Evolutionary conservation across 2,113 vertebrate species (phyloP).

Genomic region (Canis aureus): DNA sequence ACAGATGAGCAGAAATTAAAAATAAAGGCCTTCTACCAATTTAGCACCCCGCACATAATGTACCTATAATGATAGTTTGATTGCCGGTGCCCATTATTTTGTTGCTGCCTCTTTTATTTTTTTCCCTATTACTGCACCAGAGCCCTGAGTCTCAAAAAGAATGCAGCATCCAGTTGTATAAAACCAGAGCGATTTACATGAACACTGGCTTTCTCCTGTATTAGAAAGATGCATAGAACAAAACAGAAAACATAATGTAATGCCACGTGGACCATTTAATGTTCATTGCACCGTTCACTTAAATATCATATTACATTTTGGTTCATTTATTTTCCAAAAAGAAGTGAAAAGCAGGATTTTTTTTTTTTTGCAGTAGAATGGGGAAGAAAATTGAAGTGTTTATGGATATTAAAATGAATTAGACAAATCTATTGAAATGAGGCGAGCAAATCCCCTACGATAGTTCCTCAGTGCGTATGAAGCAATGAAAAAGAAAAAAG

Average conservation of each 20-base stretch:
- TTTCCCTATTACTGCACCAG: slow-evolving; percentile 81
- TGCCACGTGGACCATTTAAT: not conserved
- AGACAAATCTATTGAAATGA: slow-evolving; percentile 47
- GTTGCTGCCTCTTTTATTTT: slow-evolving; percentile 83
- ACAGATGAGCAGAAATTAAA: slow-evolving; percentile 89
- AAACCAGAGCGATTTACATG: slow-evolving; percentile 80
- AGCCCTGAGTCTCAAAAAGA: slow-evolving; percentile 76
- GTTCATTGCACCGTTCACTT: slow-evolving; percentile 54
- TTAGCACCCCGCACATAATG: slow-evolving; percentile 88
- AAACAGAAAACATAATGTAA: slow-evolving; percentile 51
- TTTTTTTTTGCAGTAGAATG: slow-evolving; percentile 8
- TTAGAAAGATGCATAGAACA: slow-evolving; percentile 68
- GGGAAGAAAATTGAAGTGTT: slow-evolving; percentile 63
- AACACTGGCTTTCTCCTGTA: slow-evolving; percentile 77
- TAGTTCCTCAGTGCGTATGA: not conserved
- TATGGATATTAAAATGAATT: slow-evolving; percentile 65
- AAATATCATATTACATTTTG: slow-evolving; percentile 57
- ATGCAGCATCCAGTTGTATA: slow-evolving; percentile 69
- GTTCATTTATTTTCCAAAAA: slow-evolving; percentile 69
- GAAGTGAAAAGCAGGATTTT: slow-evolving; percentile 15
- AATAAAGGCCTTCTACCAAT: slow-evolving; percentile 88
- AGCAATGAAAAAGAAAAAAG: not conserved
- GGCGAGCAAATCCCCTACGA: not conserved
- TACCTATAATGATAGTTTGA: slow-evolving; percentile 89
- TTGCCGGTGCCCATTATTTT: slow-evolving; percentile 89